phyloP scores from a whole-genome alignment of 2,888 invertebrate species.

The Achlya flavicornis region DNA sequence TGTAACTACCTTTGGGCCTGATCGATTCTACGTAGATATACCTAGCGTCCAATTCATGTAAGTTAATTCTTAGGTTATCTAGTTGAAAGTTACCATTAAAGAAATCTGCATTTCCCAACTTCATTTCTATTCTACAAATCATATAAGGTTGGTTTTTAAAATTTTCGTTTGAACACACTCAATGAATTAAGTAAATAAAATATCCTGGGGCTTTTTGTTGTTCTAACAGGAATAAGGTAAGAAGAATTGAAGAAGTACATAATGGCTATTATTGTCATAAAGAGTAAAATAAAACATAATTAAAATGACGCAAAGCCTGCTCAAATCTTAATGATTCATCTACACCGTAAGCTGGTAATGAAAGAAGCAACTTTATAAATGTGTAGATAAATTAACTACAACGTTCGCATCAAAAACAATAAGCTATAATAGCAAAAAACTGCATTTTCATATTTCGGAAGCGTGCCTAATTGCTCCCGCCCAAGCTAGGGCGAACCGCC shows the following conservation, averaged over 20 bases:
- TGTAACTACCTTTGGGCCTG: slow-evolving; percentile 43
- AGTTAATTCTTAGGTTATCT: not conserved
- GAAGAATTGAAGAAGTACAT: not conserved
- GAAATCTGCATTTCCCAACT: not conserved
- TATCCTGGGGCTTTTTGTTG: too few species aligned
- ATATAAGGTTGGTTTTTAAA: too few species aligned
- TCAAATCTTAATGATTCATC: not conserved
- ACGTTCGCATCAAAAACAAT: slow-evolving; percentile 28
- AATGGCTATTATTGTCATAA: not conserved
- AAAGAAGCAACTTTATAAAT: not conserved
- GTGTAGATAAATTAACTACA: not conserved
- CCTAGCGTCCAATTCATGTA: not conserved
- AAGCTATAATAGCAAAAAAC: slow-evolving; percentile 57
- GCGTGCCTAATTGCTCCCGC: slow-evolving; percentile 76
- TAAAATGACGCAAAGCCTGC: not conserved
- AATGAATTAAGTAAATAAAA: too few species aligned
- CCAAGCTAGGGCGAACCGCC: slow-evolving; percentile 70
- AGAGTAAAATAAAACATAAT: not conserved
- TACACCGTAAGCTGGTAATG: not conserved
- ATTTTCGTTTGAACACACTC: too few species aligned
- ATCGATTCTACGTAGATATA: slow-evolving; percentile 25
- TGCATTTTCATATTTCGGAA: slow-evolving; percentile 69
- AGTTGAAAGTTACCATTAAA: not conserved
- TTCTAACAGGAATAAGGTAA: too few species aligned
- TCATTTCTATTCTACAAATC: too few species aligned